Evolutionary conservation across 2,113 vertebrate species (phyloP).

Genomic region (Gadus chalcogrammus): DNA sequence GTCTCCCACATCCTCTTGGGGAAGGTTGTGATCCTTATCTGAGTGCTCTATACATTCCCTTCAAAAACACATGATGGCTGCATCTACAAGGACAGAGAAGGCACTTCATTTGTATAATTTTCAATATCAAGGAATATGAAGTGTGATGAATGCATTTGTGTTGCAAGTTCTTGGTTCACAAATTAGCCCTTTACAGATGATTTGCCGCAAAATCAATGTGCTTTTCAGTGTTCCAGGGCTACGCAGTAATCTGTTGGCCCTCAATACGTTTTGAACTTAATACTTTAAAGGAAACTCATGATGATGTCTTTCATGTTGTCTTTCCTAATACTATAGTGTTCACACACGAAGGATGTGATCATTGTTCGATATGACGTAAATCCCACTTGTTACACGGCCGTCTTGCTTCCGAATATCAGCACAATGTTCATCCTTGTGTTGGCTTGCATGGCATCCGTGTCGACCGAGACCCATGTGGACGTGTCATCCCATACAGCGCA

Average conservation of each 20-base stretch:
- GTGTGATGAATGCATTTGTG: slow-evolving; percentile 37
- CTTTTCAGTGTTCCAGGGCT: slow-evolving; percentile 27
- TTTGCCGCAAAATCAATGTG: slow-evolving; percentile 12
- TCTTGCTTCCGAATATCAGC: no score
- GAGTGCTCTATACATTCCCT: slow-evolving; percentile 17
- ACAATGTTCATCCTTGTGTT: no score
- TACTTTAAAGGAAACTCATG: background rate
- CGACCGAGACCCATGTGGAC: background rate
- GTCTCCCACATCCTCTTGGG: slow-evolving; percentile 28
- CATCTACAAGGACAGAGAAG: slow-evolving; percentile 26
- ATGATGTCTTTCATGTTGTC: background rate
- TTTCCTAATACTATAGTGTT: background rate
- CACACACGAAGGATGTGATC: no score
- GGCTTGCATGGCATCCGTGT: no score
- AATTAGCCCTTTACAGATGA: slow-evolving; percentile 41
- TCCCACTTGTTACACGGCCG: no score
- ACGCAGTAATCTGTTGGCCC: slow-evolving; percentile 24
- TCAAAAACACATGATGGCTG: slow-evolving; percentile 38
- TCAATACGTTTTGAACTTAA: slow-evolving; percentile 11
- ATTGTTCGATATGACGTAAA: no score
- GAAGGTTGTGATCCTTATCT: background rate
- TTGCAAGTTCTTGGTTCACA: slow-evolving; percentile 29
- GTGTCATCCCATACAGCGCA: background rate
- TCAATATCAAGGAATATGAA: slow-evolving; percentile 14
- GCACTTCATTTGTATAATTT: no score